A percentile compares a stretch with the other conserved stretches of the same genome.
Evolutionary conservation across 2,797 vertebrate species (phyloP).

Genomic region (Micrastur ruficollis): DNA sequence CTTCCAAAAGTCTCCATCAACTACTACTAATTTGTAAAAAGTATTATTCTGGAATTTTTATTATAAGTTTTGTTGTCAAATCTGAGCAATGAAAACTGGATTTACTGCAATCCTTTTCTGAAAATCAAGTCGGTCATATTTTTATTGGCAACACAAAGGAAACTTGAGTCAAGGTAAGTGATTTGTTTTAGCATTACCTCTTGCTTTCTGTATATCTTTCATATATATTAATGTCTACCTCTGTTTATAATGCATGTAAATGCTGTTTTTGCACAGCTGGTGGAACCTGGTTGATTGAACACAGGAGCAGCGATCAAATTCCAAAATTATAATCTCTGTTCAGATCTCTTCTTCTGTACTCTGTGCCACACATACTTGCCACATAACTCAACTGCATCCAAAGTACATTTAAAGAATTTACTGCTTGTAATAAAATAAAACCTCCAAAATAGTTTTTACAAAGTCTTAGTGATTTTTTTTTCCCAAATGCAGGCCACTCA

Average conservation of each 20-base stretch:
- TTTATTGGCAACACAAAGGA: not conserved
- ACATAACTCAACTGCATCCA: not conserved
- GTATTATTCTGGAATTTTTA: not conserved
- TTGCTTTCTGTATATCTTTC: not conserved
- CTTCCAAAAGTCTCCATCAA: not conserved
- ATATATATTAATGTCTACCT: not conserved
- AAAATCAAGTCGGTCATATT: not conserved
- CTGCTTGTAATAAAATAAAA: not conserved
- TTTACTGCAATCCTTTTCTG: not conserved
- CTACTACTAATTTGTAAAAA: not conserved
- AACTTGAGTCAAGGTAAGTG: not conserved
- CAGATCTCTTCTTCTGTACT: not conserved
- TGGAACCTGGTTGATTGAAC: not conserved
- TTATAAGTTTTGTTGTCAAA: not conserved
- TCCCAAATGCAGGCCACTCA: not conserved
- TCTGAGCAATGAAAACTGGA: not conserved
- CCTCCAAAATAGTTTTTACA: not conserved
- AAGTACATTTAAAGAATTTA: not conserved
- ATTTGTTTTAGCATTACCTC: not conserved
- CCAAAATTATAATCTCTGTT: not conserved
- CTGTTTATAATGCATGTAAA: not conserved
- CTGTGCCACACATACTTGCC: not conserved
- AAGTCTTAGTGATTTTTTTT: not conserved
- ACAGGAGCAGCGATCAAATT: not conserved
- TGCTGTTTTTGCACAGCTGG: not conserved